phyloP scores from a whole-genome alignment of 2,797 vertebrate species.

The Pseudocheirus occidentalis region DNA sequence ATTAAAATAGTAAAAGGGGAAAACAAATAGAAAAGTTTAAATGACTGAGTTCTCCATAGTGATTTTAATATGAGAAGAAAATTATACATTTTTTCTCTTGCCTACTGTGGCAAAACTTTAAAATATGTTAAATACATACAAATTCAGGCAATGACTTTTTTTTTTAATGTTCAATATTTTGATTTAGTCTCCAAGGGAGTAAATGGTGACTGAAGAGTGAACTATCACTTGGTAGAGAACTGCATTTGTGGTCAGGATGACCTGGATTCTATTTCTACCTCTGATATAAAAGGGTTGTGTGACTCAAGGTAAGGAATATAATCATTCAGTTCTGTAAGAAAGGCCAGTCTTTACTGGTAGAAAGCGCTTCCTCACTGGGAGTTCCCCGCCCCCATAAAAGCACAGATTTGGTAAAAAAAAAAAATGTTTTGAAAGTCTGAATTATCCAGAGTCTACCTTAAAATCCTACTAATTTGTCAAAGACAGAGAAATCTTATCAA shows the following conservation, averaged over 20 bases:
- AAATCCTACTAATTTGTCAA: background rate
- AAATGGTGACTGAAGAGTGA: background rate
- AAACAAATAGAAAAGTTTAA: too few species aligned
- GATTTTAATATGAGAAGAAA: too few species aligned
- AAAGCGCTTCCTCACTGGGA: background rate
- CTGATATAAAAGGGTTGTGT: background rate
- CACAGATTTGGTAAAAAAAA: background rate
- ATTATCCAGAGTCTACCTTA: background rate
- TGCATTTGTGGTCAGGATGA: rapidly evolving
- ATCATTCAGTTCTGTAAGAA: background rate
- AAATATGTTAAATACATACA: too few species aligned
- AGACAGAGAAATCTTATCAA: background rate
- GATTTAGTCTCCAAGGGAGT: too few species aligned
- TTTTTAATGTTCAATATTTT: too few species aligned
- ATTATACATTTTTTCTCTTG: too few species aligned
- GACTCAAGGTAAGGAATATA: background rate
- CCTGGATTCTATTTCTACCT: background rate
- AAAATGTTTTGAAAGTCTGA: background rate
- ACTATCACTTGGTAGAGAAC: background rate
- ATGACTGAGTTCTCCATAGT: too few species aligned
- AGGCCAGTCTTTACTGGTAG: background rate
- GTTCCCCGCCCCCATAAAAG: background rate
- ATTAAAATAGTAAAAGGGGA: too few species aligned
- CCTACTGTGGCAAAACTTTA: too few species aligned
- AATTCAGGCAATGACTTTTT: too few species aligned